These are phyloP conservation scores for Drosophila elegans DNA, from an alignment of 1,140 invertebrate species.

Conservation along the genomic window DNA sequence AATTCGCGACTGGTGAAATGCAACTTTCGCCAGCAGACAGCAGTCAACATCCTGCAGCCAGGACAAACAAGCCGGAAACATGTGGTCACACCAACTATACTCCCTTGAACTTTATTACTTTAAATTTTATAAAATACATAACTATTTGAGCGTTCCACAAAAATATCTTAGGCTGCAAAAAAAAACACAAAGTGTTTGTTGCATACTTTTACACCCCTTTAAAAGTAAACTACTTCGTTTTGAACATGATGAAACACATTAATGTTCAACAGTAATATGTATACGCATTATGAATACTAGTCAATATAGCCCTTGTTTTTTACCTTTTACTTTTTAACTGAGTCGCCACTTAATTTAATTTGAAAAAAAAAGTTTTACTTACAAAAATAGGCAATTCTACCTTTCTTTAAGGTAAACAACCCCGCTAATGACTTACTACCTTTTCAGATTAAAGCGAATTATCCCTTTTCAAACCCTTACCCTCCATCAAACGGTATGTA, in stretches of 20 bases:
- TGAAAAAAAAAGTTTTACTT: background rate
- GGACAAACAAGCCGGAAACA: constrained; percentile 68
- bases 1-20: constrained; percentile 34
- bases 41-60: constrained; percentile 29
- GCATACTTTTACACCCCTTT: too few relatives aligned
- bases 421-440: constrained; percentile 1
- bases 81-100: constrained; percentile 29
- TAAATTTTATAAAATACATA: too few relatives aligned
- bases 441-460: background rate
- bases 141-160: too few relatives aligned
- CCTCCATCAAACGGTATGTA: constrained; percentile 32
- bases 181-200: too few relatives aligned
- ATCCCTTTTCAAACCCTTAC: constrained; percentile 25
- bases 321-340: background rate
- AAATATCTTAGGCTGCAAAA: too few relatives aligned
- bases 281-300: too few relatives aligned
- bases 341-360: background rate
- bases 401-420: background rate
- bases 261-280: too few relatives aligned
- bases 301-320: too few relatives aligned
- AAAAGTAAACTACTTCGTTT: too few relatives aligned
- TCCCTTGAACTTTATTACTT: constrained; percentile 8
- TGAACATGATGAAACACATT: too few relatives aligned
- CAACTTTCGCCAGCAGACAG: constrained; percentile 55
- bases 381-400: background rate